These are phyloP conservation scores for Bolborhynchus lineola DNA, from an alignment of 2,113 vertebrate species.

Conservation along the genomic window DNA sequence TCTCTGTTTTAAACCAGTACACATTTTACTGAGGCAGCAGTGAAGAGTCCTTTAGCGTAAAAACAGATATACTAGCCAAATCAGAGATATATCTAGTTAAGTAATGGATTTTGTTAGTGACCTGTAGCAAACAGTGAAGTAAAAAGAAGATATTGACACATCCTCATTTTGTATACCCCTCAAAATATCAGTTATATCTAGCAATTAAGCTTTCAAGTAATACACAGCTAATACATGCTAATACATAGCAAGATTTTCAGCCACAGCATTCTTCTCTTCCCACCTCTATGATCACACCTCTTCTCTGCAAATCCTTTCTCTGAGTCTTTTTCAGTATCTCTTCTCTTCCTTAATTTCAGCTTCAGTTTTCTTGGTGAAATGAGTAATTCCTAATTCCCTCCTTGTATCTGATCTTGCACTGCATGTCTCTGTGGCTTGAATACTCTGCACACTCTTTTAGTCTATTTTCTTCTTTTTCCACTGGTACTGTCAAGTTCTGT, in stretches of 20 bases:
- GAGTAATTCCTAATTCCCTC: background rate
- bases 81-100: background rate
- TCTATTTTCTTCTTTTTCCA: background rate
- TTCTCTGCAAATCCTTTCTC: background rate
- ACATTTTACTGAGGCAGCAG: background rate
- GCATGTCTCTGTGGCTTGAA: background rate
- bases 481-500: background rate
- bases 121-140: background rate
- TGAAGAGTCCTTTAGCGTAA: background rate
- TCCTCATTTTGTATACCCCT: background rate
- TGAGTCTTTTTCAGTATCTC: background rate
- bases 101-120: background rate
- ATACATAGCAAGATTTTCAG: background rate
- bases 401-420: background rate
- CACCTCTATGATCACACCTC: rapidly evolving
- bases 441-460: background rate
- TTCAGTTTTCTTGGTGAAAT: background rate
- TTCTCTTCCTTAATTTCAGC: background rate
- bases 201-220: background rate
- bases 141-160: background rate
- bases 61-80: background rate
- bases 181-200: background rate
- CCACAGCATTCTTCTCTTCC: background rate
- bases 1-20: background rate
- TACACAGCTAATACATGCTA: background rate